Evolutionary conservation across 35 echinoderm and acorn worm species (phyloP), one percentile per base, ranked within the genome.

Genomic region (Stichopus chloronotus): DNA sequence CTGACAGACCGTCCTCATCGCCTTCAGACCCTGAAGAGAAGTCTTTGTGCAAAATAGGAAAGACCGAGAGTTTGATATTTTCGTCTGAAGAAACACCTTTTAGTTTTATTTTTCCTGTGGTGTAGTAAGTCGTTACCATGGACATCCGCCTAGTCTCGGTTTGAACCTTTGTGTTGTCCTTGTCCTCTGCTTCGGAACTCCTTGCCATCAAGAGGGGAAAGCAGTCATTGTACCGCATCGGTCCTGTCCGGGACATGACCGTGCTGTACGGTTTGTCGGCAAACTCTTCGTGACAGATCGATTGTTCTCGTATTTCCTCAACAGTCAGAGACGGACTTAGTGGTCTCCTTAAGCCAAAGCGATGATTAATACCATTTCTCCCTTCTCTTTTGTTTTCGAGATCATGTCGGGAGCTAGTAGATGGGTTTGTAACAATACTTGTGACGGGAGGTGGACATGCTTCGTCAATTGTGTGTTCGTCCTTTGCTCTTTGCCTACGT

Each of bases 141-240:
- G 96, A 97, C 78, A 78, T 94, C 22, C 94, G 84, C 56, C 94
- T 60, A 16, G 96, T 97, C 80, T 97, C 96, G 14, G 96, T 97
- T 30, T 97, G 93, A n/a, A 97, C 88, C 57, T 95, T 55, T 7
- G 86, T 95, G 65, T 23, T 76, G 55, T 95, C 96, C 91, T 97
- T 97, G 19, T 95, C 94, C 74, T 93, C 96, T 58, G 96, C 93
- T 24, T 95, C 87, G 5, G 96, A 92, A 43, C 72, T 92, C 60
- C 72, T 78, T 14, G 92, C 68, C 96, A 97, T 97, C 52, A 95
- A 77, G 8, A 97, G 91, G 20, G 96, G 96, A 63, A 95, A 97
- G 20, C 57, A 83, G n/a, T 91, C 92, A 16, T 83, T 54, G 68
- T 97, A 97, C 5, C 30, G 90, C 55, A 83, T 53, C 17, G 56